phyloP scores from a whole-genome alignment of 2,113 vertebrate species.

The Potamarius usumacintae region DNA sequence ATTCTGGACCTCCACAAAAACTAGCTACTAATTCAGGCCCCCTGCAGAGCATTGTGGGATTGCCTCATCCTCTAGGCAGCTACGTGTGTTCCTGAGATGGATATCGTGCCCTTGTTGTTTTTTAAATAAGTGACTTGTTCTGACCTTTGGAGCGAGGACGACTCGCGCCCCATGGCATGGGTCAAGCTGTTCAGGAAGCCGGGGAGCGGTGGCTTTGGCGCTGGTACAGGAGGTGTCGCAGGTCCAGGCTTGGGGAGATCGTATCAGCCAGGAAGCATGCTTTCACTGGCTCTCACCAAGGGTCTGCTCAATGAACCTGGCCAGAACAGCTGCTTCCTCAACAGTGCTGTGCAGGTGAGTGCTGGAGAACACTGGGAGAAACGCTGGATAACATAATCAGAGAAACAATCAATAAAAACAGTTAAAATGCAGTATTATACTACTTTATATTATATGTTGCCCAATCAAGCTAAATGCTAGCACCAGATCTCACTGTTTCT shows the following conservation, averaged over 20 bases:
- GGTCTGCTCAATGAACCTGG: conserved; percentile 94
- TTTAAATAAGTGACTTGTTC: conserved; percentile 41
- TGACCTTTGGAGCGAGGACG: conserved; percentile 53
- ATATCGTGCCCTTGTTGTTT: background rate
- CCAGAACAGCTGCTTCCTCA: conserved; percentile 99
- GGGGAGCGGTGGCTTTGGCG: conserved; percentile 69
- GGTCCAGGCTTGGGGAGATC: conserved; percentile 78
- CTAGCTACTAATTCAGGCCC: background rate
- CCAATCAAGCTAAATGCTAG: background rate
- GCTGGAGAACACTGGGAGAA: background rate
- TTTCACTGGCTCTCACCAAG: conserved; percentile 93
- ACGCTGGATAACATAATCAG: background rate
- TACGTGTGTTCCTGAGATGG: conserved; percentile 25
- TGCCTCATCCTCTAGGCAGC: conserved; percentile 4
- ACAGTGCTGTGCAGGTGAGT: conserved; percentile 96
- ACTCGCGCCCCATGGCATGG: conserved; percentile 86
- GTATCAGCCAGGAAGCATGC: conserved; percentile 93
- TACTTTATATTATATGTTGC: background rate
- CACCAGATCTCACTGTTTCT: background rate
- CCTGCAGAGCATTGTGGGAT: conserved; percentile 3
- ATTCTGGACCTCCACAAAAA: conserved; percentile 13
- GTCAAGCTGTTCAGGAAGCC: conserved; percentile 92
- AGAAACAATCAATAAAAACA: background rate
- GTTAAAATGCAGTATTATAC: too few relatives aligned
- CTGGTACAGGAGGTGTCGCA: conserved; percentile 24